phyloP scores from a whole-genome alignment of 92 coral and sea anemone genomes.

The Palythoa caribaeorum region DNA sequence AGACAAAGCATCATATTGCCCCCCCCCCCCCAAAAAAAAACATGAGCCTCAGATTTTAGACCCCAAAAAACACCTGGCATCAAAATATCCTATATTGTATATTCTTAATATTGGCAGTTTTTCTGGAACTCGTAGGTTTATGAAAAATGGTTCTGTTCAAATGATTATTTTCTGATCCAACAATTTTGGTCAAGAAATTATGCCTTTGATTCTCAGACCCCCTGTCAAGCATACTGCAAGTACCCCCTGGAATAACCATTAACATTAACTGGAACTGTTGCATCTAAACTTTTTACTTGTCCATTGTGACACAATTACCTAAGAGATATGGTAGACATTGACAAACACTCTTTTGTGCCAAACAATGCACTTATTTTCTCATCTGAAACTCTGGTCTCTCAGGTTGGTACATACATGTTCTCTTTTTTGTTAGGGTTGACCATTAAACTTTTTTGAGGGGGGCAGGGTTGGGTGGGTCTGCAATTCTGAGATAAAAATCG shows the following conservation, averaged over 20 bases:
- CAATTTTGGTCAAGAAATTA: too few relatives aligned
- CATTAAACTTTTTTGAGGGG: slow-evolving; percentile 14
- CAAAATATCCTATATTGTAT: background rate
- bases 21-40: too few relatives aligned
- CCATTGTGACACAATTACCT: too few relatives aligned
- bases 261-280: too few relatives aligned
- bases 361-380: background rate
- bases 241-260: background rate
- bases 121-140: background rate
- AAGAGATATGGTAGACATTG: too few relatives aligned
- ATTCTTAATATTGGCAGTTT: background rate
- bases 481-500: slow-evolving; percentile 6
- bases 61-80: slow-evolving; percentile 1
- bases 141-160: background rate
- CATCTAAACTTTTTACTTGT: too few relatives aligned
- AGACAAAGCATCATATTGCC: too few relatives aligned
- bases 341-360: too few relatives aligned
- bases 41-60: background rate
- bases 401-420: slow-evolving; percentile 1
- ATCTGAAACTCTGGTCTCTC: background rate
- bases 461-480: slow-evolving; percentile 15
- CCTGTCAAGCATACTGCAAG: slow-evolving; percentile 3
- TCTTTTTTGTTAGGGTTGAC: slow-evolving; percentile 11
- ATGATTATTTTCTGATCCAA: too few relatives aligned
- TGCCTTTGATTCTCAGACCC: background rate